Conservation (phyloP, 2,113 vertebrate genomes). For the Syngnathus floridae region DNA sequence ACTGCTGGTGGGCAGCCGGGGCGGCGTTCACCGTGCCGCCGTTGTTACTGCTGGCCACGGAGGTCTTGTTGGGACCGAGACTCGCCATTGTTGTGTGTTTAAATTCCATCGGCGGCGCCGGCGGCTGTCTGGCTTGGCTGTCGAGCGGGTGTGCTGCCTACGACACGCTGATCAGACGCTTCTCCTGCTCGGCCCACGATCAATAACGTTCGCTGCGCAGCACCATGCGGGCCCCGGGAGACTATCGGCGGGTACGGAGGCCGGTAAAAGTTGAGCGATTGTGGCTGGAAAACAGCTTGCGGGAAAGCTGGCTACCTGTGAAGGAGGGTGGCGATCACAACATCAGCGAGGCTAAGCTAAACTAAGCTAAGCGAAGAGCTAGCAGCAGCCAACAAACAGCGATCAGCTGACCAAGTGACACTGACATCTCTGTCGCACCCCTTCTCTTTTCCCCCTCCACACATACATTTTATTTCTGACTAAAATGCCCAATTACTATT, state of each 20-base stretch:
- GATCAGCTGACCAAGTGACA: slow-evolving; percentile 65
- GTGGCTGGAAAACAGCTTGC: slow-evolving; percentile 14
- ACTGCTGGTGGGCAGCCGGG: slow-evolving; percentile 52
- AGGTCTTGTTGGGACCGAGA: slow-evolving; percentile 72
- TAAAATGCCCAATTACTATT: neutral
- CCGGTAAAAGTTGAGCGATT: neutral
- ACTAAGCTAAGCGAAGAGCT: slow-evolving; percentile 31
- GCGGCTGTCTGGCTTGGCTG: slow-evolving; percentile 60
- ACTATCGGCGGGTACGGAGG: neutral
- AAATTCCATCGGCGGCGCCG: slow-evolving; percentile 69
- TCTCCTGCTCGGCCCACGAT: neutral
- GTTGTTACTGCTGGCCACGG: slow-evolving; percentile 57
- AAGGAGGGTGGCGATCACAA: neutral
- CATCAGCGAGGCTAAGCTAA: neutral
- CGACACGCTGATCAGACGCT: neutral
- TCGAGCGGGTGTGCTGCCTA: slow-evolving; percentile 66
- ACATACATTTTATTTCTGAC: neutral
- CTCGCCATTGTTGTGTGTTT: slow-evolving; percentile 87
- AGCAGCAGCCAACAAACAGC: slow-evolving; percentile 37
- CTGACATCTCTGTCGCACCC: slow-evolving; percentile 9
- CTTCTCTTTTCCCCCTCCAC: too few species aligned
- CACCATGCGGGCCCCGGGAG: neutral
- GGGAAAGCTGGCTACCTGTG: slow-evolving; percentile 18
- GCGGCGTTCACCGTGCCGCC: slow-evolving; percentile 42
- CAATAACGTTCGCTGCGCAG: neutral